A percentile compares a stretch with the other conserved stretches of the same genome.
Evolutionary conservation across 2,888 invertebrate genomes (phyloP).

Genomic region (Taenaris catops): DNA sequence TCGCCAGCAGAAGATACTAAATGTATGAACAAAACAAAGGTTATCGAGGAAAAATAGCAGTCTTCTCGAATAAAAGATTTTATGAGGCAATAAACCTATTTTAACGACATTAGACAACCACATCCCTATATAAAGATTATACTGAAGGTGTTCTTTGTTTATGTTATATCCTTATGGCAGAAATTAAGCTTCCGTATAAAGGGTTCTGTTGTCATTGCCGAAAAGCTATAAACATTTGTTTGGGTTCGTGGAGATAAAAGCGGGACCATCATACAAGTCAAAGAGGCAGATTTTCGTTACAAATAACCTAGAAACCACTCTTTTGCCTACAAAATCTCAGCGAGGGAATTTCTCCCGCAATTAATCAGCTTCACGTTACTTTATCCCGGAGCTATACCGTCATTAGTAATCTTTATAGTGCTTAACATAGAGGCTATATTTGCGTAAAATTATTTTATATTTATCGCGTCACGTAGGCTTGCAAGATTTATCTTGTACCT

Average conservation of each 20-base stretch:
- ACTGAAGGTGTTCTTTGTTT: not conserved
- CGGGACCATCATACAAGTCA: no score
- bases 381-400: constrained; percentile 4
- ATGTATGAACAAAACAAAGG: no score
- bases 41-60: no score
- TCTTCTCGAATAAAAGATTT: constrained; percentile 3
- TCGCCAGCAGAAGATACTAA: no score
- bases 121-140: constrained; percentile 5
- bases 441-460: not conserved
- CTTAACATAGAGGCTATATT: constrained; percentile 4
- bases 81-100: constrained; percentile 7
- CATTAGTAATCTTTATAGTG: constrained; percentile 4
- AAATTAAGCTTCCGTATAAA: not conserved
- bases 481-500: constrained; percentile 10
- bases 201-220: no score
- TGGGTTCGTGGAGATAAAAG: no score
- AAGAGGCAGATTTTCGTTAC: no score
- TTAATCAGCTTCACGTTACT: constrained; percentile 19
- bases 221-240: no score
- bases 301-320: constrained; percentile 7
- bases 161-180: not conserved
- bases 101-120: constrained; percentile 6
- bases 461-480: constrained; percentile 4
- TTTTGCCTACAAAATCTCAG: constrained; percentile 15
- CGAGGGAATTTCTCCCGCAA: constrained; percentile 9